phyloP scores from a whole-genome alignment of 2,888 invertebrate genomes.

The Ectemnius continuus region DNA sequence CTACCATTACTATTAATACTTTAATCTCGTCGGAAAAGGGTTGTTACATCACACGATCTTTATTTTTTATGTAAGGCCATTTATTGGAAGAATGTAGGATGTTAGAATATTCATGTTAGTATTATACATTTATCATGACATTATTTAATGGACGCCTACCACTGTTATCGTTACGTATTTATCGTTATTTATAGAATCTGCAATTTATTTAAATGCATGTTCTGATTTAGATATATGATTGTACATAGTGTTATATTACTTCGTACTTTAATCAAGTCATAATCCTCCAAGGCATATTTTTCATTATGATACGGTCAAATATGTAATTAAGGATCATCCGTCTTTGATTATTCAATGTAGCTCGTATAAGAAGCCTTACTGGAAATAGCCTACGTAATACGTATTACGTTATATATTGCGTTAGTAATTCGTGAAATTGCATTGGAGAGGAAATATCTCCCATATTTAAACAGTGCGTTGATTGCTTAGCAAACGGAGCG shows the following conservation, averaged over 20 bases:
- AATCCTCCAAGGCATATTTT: background rate
- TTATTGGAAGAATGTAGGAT: too few species aligned
- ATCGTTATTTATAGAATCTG: slow-evolving; percentile 22
- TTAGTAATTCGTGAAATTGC: background rate
- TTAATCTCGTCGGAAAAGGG: too few species aligned
- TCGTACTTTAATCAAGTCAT: slow-evolving; percentile 19
- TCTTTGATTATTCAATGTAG: background rate
- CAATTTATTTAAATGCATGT: slow-evolving; percentile 14
- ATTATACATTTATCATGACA: slow-evolving; percentile 24
- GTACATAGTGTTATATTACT: slow-evolving; percentile 22
- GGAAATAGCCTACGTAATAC: too few species aligned
- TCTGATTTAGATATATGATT: slow-evolving; percentile 26
- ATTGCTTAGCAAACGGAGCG: background rate
- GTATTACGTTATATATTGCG: too few species aligned
- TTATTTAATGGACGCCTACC: slow-evolving; percentile 22
- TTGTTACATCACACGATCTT: too few species aligned
- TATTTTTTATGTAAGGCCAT: too few species aligned
- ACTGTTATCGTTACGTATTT: slow-evolving; percentile 14
- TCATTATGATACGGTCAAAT: background rate
- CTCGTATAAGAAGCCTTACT: background rate
- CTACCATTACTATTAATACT: too few species aligned
- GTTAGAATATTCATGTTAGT: background rate
- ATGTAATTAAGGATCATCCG: background rate
- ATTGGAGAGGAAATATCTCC: background rate
- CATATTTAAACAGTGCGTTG: too few species aligned